Base-by-base conservation (phyloP, 2,888 invertebrate genomes). In the Acutogordius australiensis region DNA sequence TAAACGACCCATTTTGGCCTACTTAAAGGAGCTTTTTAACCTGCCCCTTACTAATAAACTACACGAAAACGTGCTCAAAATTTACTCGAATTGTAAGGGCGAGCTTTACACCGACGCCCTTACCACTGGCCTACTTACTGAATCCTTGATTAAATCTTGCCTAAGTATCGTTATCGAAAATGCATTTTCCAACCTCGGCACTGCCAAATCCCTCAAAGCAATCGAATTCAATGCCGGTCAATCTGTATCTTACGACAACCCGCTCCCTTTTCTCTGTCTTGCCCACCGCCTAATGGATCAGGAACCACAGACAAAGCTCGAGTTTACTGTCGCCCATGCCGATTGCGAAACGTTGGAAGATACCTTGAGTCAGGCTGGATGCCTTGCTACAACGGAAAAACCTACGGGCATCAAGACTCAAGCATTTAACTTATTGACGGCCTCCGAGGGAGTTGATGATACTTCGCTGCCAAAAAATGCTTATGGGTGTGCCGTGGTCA, bases 121-220 rank as follows among this genome's bases (percentile, higher is more conserved):
- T 4, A 23, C 23, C 4, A n/a, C 51, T 13, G 8, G 4, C 18
- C 51, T 51, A 4, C 13, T 51, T 8, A 23, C 8, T 26, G n/a
- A 8, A 23, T 8, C 13, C 23, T 51, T 66, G 18, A 63, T 73
- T 23, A 68, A 71, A 62, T 66, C 70, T 1, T 67, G 68, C 61
- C 68, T 84, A 60, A 84, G 86, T 69, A 71, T 81, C 8, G 79
- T 80, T 27, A 70, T 80, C 37, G 87, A 88, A 73, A 88, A 87
- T 70, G 8, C 18, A 13, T 37, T 37, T 18, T 13, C 76, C 77
- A 23, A 73, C 75, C n/a, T n/a, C n/a, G n/a, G n/a, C n/a, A n/a
- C n/a, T 44, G 76, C 79, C 8, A 69, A 79, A 1, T 81, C 81
- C 67, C 70, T 87, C 23, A 82, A 82, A 71, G 74, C 79, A 21